Conservation (phyloP, 2,797 vertebrate genomes). For the Danio aesculapii region DNA sequence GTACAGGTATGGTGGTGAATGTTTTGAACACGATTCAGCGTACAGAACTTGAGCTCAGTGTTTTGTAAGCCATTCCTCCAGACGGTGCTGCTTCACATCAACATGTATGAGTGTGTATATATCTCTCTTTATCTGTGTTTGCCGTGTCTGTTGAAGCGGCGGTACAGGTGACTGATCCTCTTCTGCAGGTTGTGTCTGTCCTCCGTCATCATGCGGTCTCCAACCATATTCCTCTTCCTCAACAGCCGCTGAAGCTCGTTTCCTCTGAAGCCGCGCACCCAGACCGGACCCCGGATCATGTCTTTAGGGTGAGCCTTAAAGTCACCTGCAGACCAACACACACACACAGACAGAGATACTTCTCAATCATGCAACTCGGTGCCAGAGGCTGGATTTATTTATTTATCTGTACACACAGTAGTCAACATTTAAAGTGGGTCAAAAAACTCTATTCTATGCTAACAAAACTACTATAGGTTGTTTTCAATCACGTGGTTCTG, state of each 20-base stretch:
- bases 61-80: too few relatives aligned
- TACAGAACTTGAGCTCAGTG: too few relatives aligned
- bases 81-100: not conserved
- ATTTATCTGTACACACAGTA: too few relatives aligned
- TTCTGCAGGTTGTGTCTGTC: conserved; percentile 89
- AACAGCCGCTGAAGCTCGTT: conserved; percentile 90
- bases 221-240: conserved; percentile 90
- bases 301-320: conserved; percentile 91
- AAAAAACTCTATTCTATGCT: too few relatives aligned
- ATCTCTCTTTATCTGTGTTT: conserved; percentile 81
- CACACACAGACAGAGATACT: not conserved
- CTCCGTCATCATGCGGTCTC: conserved; percentile 86
- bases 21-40: too few relatives aligned
- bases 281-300: conserved; percentile 84
- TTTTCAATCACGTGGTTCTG: too few relatives aligned
- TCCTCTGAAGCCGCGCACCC: conserved; percentile 89
- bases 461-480: too few relatives aligned
- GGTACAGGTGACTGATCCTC: conserved; percentile 90
- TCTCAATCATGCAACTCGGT: too few relatives aligned
- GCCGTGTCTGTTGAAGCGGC: conserved; percentile 87
- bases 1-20: too few relatives aligned
- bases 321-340: conserved; percentile 77
- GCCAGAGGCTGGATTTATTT: too few relatives aligned
- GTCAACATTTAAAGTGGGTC: too few relatives aligned
- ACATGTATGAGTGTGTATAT: not conserved